These are phyloP conservation scores for Dendrocopos noguchii DNA, from an alignment of 2,113 vertebrate species.

Conservation along the genomic window DNA sequence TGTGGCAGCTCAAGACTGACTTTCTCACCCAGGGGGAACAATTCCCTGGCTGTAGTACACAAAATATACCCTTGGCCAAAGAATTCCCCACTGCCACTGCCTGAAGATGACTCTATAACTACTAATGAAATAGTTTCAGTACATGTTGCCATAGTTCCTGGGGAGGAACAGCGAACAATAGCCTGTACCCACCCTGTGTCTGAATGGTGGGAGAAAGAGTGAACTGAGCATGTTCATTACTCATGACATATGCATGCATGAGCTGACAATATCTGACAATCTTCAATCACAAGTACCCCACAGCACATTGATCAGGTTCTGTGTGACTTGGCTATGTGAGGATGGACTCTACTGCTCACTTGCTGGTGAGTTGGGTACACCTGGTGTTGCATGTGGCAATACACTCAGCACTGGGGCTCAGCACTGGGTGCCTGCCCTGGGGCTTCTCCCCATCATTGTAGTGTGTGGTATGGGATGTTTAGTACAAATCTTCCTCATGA, in stretches of 20 bases:
- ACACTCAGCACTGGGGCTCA: not conserved
- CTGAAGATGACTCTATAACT: not conserved
- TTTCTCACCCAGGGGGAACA: not conserved
- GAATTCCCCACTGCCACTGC: not conserved
- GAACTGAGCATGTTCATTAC: accelerated
- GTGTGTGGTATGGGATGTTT: not conserved
- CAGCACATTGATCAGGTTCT: not conserved
- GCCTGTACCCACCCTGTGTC: not conserved
- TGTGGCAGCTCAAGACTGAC: not conserved
- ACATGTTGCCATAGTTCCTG: conserved; percentile 3
- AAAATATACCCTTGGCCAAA: not conserved
- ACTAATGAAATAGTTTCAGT: not conserved
- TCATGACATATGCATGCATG: not conserved
- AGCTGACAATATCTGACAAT: conserved; percentile 28
- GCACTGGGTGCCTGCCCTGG: accelerated
- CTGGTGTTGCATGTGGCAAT: not conserved
- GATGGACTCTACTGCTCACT: accelerated
- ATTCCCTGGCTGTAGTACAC: not conserved
- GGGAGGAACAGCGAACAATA: not conserved
- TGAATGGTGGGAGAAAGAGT: not conserved
- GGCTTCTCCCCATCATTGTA: not conserved
- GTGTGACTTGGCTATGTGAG: not conserved
- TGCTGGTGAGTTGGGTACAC: not conserved
- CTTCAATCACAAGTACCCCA: not conserved
- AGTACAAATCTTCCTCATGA: not conserved